Evolutionary conservation across 2,888 invertebrate species (phyloP).

Genomic region (Andrena haemorrhoa): DNA sequence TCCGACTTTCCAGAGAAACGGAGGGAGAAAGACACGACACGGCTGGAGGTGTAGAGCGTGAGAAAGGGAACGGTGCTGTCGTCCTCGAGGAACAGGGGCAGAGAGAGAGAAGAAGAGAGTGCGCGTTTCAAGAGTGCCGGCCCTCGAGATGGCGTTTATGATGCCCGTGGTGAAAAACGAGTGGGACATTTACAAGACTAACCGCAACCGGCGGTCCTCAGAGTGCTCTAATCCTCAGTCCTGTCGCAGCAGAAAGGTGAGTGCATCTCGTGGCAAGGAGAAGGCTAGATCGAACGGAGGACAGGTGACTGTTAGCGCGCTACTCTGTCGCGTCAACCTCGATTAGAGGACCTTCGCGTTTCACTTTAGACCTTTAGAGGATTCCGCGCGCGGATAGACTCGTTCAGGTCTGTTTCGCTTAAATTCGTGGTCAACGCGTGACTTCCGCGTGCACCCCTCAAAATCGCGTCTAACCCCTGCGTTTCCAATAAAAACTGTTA

Average conservation of each 20-base stretch:
- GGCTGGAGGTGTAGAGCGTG: constrained; percentile 7
- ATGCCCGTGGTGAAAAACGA: constrained; percentile 98
- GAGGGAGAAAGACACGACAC: constrained; percentile 36
- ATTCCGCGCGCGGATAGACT: too few species aligned
- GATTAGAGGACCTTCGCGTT: not conserved
- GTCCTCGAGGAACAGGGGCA: constrained; percentile 9
- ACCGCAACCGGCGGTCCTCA: constrained; percentile 91
- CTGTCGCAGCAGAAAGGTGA: constrained; percentile 89
- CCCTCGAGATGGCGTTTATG: constrained; percentile 94
- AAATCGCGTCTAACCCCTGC: too few species aligned
- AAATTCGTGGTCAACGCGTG: not conserved
- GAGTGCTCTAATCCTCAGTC: constrained; percentile 89
- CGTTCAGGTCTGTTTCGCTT: not conserved
- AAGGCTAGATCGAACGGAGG: not conserved
- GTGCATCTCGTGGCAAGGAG: constrained; percentile 42
- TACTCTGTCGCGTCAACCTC: not conserved
- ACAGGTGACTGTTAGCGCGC: not conserved
- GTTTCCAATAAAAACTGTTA: too few species aligned
- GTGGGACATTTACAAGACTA: constrained; percentile 96
- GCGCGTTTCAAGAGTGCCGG: constrained; percentile 45
- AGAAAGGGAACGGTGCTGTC: constrained; percentile 26
- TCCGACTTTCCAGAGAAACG: constrained; percentile 61
- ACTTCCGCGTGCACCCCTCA: not conserved
- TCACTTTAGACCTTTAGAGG: not conserved
- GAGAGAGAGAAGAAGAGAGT: constrained; percentile 52